Evolutionary conservation across 2,113 vertebrate species (phyloP), one percentile per base, ranked within the genome.

Genomic region (Cebidichthys violaceus): DNA sequence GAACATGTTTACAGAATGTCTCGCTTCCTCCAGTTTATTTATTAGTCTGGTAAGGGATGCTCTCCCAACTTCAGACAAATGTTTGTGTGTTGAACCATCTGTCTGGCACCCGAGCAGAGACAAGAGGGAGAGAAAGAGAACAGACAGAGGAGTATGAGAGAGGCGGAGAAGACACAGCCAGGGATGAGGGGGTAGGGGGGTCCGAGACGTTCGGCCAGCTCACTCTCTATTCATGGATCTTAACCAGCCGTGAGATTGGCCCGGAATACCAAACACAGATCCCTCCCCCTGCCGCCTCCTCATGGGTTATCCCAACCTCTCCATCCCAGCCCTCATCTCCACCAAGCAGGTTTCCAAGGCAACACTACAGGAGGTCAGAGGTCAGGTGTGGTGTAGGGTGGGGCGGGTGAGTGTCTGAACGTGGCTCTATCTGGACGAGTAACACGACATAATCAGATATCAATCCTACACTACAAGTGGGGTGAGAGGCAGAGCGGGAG

Each of bases 361-460:
- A 97, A 98, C 97, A 94, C 95, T 93, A 90, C 94, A 94, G 95
- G 96, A 96, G 97, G 98, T 98, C 97, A 96, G 96, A 96, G 97
- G 97, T 97, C 96, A 87, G 95, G 95, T 95, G 96, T 74, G 78
- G 74, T 52, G 79, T 17, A 50, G 88, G 82, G 76, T 52, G 79
- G 97, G 96, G 96, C 95, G 95, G 95, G 96, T 92, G 89, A 94
- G 83, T 47, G 80, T 71, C 70, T 91, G 86, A 92, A 86, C 95
- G 94, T 96, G 96, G 96, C 97, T 97, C 97, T 97, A 99, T 99
- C 97, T 99, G 97, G 97, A 98, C 96, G 96, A 98, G 97, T 97
- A 98, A 99, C 97, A 97, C 94, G 94, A 98, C 97, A 98, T 98
- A 98, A 99, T 98, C 97, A 98, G 96, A 97, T 96, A 98, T 98